Evolutionary conservation across 2,797 vertebrate genomes (phyloP), one percentile per base, ranked within the genome.

Genomic region (Premnoplex brunnescens): DNA sequence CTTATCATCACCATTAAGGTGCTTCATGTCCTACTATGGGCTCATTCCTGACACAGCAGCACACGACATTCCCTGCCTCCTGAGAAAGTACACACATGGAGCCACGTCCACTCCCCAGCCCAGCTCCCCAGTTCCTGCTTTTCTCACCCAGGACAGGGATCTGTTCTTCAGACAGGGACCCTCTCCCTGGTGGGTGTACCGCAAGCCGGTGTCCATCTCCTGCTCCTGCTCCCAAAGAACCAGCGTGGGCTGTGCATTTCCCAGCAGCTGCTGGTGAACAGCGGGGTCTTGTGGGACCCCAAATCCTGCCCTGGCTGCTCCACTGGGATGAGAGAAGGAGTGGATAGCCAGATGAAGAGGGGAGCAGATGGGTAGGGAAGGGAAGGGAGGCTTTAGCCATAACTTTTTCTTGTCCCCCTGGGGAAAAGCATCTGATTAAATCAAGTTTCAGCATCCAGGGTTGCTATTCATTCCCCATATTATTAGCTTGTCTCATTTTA

Each of bases 401-500:
- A 69, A 63, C 26, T 88, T 60, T 87, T 86, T 16, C 59, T 67
- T 2, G 32, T 93, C 41, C 62, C 89, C 63, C 30, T 43, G 71
- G 87, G 89, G 83, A 94, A 90, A 93, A 91, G 39, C 59, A 85
- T 86, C 89, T 93, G 94, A 96, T 96, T 95, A 95, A 94, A 91
- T 95, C 88, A 91, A 95, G 93, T 92, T 81, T 91, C 91, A 95
- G 55, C 55, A 92, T 79, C 74, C 83, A 73, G 72, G 52, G 71
- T 80, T 92, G 91, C 93, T 97, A 76, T 95, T 96, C 85, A 95
- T 94, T 85, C 89, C 91, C 91, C 95, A 74, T 93, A 90, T 95
- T 95, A 96, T 97, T 97, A 96, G 91, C 92, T 94, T 96, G 92
- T 93, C 95, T 96, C 77, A 52, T 97, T 97, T 95, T 94, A 96